phyloP scores from a whole-genome alignment of 2,113 vertebrate genomes.

The Synodontis membranacea region DNA sequence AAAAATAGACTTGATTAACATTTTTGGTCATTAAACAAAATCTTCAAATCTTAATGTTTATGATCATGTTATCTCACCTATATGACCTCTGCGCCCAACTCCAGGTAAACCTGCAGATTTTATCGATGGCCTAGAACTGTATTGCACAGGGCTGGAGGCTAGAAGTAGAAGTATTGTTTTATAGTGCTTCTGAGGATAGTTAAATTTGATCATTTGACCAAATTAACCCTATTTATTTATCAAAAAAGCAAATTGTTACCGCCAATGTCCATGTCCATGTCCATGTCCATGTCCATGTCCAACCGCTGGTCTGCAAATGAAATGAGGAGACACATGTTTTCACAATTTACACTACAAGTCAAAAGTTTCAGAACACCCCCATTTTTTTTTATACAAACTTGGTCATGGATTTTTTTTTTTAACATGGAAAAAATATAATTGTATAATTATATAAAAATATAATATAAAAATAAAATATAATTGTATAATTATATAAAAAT shows the following conservation, averaged over 20 bases:
- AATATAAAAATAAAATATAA: too few relatives aligned
- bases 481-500: too few relatives aligned
- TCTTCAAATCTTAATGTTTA: neutral
- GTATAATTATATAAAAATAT: too few relatives aligned
- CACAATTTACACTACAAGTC: too few relatives aligned
- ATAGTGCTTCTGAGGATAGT: neutral
- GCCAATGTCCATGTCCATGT: neutral
- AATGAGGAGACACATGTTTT: neutral
- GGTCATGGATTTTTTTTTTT: too few relatives aligned
- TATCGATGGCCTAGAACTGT: neutral
- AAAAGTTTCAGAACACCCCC: too few relatives aligned
- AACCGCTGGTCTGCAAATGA: constrained; percentile 6
- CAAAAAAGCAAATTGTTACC: neutral
- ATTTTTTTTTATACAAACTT: too few relatives aligned
- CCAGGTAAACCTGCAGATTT: neutral
- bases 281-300: neutral
- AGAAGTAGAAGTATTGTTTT: neutral
- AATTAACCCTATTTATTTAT: neutral
- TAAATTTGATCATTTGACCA: neutral
- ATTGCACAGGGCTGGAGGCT: neutral
- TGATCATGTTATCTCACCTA: neutral
- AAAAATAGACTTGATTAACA: neutral
- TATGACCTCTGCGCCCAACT: neutral
- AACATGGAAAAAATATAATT: too few relatives aligned
- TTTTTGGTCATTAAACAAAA: neutral